phyloP scores from a whole-genome alignment of 2,113 vertebrate genomes.

The Ariopsis seemanni region DNA sequence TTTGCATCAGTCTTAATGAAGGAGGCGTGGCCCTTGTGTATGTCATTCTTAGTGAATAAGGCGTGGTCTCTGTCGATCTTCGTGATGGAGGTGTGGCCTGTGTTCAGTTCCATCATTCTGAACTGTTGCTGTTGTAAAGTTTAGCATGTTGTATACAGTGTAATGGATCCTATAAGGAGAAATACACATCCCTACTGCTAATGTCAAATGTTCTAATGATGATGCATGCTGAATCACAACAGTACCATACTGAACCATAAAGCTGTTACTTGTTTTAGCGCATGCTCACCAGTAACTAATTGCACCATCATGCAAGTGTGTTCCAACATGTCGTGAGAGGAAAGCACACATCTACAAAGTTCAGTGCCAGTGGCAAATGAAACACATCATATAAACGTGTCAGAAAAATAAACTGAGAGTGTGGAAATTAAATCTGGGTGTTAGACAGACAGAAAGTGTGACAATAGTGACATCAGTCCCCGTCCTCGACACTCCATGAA shows the following conservation, averaged over 20 bases:
- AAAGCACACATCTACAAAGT: not conserved
- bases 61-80: not conserved
- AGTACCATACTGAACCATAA: not conserved
- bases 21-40: not conserved
- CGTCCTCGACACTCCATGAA: constrained; percentile 75
- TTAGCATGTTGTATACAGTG: not conserved
- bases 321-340: not conserved
- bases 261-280: not conserved
- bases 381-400: constrained; percentile 18
- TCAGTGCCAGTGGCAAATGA: not conserved
- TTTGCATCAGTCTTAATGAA: not conserved
- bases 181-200: not conserved
- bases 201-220: not conserved
- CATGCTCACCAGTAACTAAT: not conserved
- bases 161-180: not conserved
- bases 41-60: not conserved
- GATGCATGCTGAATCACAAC: not conserved
- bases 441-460: constrained; percentile 64
- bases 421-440: not conserved
- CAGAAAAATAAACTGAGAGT: not conserved
- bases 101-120: not conserved
- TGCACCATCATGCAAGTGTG: not conserved
- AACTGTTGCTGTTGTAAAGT: too few relatives aligned
- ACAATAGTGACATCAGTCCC: constrained; percentile 77
- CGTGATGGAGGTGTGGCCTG: too few relatives aligned